These are phyloP conservation scores for Elaphurus davidianus DNA, from an alignment of 2,113 vertebrate genomes.

Conservation along the genomic window DNA sequence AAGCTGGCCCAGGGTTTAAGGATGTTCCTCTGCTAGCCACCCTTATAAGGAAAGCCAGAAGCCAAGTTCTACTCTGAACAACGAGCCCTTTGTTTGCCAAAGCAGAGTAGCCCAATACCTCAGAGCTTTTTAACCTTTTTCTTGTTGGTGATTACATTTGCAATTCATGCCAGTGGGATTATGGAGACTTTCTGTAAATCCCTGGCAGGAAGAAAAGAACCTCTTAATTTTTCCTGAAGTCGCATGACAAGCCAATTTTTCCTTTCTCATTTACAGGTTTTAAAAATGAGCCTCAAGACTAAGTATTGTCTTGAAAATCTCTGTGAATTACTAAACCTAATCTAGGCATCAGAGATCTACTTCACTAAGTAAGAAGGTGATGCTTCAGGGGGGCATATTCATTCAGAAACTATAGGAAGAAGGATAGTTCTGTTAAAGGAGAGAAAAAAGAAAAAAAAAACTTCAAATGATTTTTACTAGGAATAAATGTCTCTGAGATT, in stretches of 20 bases:
- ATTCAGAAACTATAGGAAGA: not conserved
- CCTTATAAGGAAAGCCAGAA: not conserved
- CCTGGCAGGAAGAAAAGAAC: not conserved
- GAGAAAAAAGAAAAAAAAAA: not conserved
- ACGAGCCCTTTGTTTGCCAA: conserved; percentile 51
- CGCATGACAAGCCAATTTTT: not conserved
- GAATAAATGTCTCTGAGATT: not conserved
- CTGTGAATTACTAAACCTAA: conserved; percentile 35
- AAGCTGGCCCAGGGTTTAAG: not conserved
- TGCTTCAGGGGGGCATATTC: not conserved
- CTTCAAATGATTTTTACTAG: not conserved
- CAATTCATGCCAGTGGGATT: conserved; percentile 49
- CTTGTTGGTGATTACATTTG: conserved; percentile 66
- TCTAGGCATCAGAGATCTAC: not conserved
- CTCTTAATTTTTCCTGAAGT: conserved; percentile 52
- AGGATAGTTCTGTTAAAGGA: not conserved
- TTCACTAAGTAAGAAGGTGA: not conserved
- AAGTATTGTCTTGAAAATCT: conserved; percentile 15
- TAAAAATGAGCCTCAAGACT: not conserved
- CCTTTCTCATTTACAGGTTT: not conserved
- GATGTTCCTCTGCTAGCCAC: not conserved
- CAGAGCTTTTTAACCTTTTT: conserved; percentile 51
- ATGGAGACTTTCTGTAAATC: conserved; percentile 50
- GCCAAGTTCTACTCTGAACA: conserved; percentile 17
- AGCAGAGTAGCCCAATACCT: conserved; percentile 25